Evolutionary conservation across 2,113 vertebrate species (phyloP).

Genomic region (Rhea americana): DNA sequence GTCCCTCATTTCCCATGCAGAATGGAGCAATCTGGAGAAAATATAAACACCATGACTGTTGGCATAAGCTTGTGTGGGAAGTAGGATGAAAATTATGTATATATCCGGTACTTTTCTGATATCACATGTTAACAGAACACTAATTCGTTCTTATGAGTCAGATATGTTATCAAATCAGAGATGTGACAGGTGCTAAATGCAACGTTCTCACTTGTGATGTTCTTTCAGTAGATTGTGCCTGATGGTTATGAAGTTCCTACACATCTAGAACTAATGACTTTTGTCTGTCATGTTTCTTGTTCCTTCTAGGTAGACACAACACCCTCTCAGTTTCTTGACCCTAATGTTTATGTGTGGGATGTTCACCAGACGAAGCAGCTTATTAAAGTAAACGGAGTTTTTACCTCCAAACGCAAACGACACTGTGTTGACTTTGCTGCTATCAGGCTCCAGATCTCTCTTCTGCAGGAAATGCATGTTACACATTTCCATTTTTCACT

Average conservation of each 20-base stretch:
- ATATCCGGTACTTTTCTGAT: neutral
- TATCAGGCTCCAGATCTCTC: conserved; percentile 83
- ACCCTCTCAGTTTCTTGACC: conserved; percentile 89
- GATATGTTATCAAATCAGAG: neutral
- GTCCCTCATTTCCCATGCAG: neutral
- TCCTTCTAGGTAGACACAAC: conserved; percentile 85
- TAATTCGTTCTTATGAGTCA: neutral
- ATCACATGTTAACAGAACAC: neutral
- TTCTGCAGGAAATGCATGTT: conserved; percentile 82
- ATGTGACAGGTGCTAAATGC: neutral
- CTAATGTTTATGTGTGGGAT: conserved; percentile 91
- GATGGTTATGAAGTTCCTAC: neutral
- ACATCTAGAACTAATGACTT: neutral
- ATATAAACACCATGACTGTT: neutral
- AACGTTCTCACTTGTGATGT: neutral
- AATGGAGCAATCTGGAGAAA: neutral
- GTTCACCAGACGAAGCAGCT: conserved; percentile 85
- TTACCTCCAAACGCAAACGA: conserved; percentile 58
- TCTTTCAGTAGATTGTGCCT: neutral
- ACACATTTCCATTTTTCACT: conserved; percentile 93
- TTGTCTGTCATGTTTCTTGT: neutral
- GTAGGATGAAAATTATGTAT: neutral
- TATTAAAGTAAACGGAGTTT: conserved; percentile 81
- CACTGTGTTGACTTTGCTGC: conserved; percentile 89
- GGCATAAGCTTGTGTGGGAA: neutral